Percentiles rank a stretch among this genome's conserved stretches.
These are phyloP conservation scores for Athetis lepigone DNA, from an alignment of 2,888 invertebrate species.

Conservation along the genomic window DNA sequence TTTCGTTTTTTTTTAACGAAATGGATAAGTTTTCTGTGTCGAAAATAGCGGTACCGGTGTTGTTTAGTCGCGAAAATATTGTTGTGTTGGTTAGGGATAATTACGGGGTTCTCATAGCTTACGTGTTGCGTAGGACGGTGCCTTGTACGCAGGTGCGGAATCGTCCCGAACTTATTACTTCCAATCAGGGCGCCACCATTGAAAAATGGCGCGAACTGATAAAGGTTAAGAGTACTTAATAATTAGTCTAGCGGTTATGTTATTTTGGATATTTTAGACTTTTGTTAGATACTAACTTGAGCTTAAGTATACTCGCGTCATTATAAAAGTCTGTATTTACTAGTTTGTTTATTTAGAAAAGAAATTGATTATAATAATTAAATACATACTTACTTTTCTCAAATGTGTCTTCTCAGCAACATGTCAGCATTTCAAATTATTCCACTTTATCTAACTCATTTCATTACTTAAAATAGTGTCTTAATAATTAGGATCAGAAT, in stretches of 20 bases:
- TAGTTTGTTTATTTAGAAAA: background rate
- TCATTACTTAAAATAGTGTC: background rate
- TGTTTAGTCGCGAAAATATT: background rate
- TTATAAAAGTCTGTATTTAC: background rate
- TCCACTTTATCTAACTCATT: background rate
- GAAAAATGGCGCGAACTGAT: slow-evolving; percentile 24
- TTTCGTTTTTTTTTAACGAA: background rate
- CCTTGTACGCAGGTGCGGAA: slow-evolving; percentile 26
- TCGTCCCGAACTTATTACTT: background rate
- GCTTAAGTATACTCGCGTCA: background rate
- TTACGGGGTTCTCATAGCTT: slow-evolving; percentile 2
- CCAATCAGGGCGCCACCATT: slow-evolving; percentile 20
- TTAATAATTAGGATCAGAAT: background rate
- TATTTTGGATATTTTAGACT: background rate
- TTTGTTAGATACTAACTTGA: background rate
- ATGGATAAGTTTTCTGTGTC: background rate
- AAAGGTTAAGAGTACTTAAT: background rate
- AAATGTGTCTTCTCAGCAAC: background rate
- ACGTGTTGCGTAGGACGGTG: slow-evolving; percentile 34
- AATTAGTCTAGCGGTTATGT: background rate
- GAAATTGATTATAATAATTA: background rate
- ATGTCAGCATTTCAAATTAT: background rate
- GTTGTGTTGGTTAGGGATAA: background rate
- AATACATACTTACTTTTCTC: background rate
- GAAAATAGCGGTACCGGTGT: background rate